Conservation (phyloP, 2,888 invertebrate genomes). For the Zootermopsis nevadensis region DNA sequence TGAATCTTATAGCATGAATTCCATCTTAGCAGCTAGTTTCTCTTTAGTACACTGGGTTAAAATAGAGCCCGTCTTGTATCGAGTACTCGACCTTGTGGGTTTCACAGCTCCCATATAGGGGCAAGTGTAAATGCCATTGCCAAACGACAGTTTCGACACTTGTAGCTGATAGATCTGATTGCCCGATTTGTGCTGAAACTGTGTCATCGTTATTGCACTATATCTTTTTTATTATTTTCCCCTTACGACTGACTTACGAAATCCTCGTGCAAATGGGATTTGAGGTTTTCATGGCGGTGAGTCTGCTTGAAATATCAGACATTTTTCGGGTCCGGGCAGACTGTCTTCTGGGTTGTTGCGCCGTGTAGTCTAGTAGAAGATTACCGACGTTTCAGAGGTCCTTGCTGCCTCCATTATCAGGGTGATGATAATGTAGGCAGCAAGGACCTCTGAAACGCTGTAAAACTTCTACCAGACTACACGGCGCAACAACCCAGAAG, state of each 20-base stretch:
- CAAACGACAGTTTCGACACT: slow-evolving; percentile 15
- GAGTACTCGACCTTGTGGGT: background rate
- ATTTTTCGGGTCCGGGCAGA: too few species aligned
- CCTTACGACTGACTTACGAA: background rate
- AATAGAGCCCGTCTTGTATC: background rate
- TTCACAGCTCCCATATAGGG: slow-evolving; percentile 15
- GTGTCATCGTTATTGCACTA: background rate
- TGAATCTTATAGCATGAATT: background rate
- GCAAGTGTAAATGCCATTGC: slow-evolving; percentile 8
- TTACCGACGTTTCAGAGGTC: too few species aligned
- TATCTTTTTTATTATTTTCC: background rate
- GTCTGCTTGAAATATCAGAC: too few species aligned
- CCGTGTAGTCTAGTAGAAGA: too few species aligned
- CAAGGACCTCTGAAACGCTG: too few species aligned
- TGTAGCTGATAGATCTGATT: background rate
- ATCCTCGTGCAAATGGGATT: background rate
- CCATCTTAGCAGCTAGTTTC: background rate
- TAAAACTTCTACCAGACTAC: too few species aligned
- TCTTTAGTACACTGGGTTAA: background rate
- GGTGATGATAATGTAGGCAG: too few species aligned
- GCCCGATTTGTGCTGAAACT: background rate
- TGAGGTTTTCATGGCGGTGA: background rate
- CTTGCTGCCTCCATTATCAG: too few species aligned
- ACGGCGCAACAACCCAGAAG: too few species aligned
- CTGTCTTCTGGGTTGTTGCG: too few species aligned